Conservation (phyloP, 1,140 invertebrate species). For the Trissolcus basalis region DNA sequence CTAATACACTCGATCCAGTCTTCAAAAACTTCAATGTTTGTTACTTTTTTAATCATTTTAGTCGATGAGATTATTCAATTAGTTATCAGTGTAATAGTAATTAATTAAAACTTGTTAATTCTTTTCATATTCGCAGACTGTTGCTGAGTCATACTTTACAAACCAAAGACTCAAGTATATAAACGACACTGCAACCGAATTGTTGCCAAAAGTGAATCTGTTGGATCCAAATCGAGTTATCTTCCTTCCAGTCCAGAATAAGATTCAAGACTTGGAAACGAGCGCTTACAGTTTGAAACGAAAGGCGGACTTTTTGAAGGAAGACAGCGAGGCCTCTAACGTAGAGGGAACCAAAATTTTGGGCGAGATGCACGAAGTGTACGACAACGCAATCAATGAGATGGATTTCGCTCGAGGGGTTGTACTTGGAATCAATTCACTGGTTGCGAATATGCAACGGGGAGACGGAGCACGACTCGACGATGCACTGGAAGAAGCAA, state of each 20-base stretch:
- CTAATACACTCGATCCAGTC: conserved; percentile 80
- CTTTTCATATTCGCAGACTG: conserved; percentile 75
- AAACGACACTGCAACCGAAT: conserved; percentile 80
- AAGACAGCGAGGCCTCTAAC: conserved; percentile 76
- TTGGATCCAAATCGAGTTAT: conserved; percentile 82
- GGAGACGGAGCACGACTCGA: conserved; percentile 85
- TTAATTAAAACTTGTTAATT: no score
- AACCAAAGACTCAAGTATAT: conserved; percentile 84
- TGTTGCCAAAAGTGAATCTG: conserved; percentile 81
- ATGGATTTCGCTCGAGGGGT: conserved; percentile 77
- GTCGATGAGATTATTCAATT: no score
- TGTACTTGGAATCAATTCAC: conserved; percentile 81
- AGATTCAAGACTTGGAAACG: conserved; percentile 78
- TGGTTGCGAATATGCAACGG: conserved; percentile 81
- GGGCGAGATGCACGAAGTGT: conserved; percentile 76
- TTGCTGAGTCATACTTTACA: conserved; percentile 86
- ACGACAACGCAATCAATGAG: conserved; percentile 76
- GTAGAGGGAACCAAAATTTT: conserved; percentile 77
- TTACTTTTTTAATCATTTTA: not conserved
- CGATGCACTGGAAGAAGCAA: conserved; percentile 83
- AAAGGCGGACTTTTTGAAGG: conserved; percentile 73
- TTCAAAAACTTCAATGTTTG: conserved; percentile 83
- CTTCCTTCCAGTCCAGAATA: conserved; percentile 78
- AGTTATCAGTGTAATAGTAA: no score
- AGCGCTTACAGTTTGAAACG: conserved; percentile 77